Conservation (phyloP, 2,888 invertebrate species). For the Xylota segnis region DNA sequence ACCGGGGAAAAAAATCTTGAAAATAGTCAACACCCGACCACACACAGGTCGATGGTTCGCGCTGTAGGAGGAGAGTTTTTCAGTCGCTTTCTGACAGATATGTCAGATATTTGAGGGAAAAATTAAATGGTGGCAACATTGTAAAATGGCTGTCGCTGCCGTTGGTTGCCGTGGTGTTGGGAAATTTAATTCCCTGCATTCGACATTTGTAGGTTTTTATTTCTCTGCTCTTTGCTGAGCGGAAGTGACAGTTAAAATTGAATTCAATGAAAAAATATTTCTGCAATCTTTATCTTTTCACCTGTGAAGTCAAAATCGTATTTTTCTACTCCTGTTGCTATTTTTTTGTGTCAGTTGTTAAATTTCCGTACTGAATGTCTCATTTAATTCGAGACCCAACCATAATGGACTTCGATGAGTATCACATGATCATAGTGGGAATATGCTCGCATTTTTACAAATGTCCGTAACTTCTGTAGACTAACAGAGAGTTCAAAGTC, state of each 20-base stretch:
- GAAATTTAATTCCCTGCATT: constrained; percentile 22
- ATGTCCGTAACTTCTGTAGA: too few relatives aligned
- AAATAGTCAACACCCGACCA: constrained; percentile 77
- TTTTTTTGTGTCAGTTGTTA: too few relatives aligned
- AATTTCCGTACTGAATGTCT: too few relatives aligned
- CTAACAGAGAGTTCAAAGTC: too few relatives aligned
- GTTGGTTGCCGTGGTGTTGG: constrained; percentile 59
- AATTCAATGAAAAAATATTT: background rate
- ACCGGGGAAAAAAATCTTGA: constrained; percentile 62
- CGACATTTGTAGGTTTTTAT: constrained; percentile 41
- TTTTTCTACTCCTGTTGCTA: too few relatives aligned
- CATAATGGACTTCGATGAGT: too few relatives aligned
- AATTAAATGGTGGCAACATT: constrained; percentile 68
- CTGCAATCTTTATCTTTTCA: too few relatives aligned
- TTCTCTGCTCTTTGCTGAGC: background rate
- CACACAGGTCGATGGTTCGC: constrained; percentile 38
- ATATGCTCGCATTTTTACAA: too few relatives aligned
- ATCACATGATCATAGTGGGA: too few relatives aligned
- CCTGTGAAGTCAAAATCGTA: too few relatives aligned
- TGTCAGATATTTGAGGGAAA: constrained; percentile 44
- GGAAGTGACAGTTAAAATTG: background rate
- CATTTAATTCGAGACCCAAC: too few relatives aligned
- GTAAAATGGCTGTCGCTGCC: constrained; percentile 61
- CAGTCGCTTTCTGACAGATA: constrained; percentile 41
- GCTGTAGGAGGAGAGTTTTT: constrained; percentile 58